Evolutionary conservation across 2,888 invertebrate species (phyloP).

Genomic region (Adelognathus sp.): DNA sequence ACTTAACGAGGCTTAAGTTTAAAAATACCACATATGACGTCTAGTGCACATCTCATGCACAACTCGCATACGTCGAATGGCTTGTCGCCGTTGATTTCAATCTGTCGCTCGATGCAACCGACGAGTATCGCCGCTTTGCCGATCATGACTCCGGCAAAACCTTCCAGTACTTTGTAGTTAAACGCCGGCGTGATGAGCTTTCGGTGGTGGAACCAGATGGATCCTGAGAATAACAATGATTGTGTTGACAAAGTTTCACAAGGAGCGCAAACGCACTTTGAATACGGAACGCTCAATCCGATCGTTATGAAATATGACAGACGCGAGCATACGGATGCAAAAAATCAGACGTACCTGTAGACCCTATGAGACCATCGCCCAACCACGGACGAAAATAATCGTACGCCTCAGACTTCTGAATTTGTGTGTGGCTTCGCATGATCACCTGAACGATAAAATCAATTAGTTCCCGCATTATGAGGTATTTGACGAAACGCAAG

Average conservation of each 20-base stretch:
- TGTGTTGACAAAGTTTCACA: not conserved
- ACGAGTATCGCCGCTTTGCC: slow-evolving; percentile 82
- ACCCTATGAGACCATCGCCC: slow-evolving; percentile 81
- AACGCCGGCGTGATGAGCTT: slow-evolving; percentile 83
- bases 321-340: not conserved
- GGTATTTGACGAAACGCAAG: too few relatives aligned
- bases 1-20: slow-evolving; percentile 73
- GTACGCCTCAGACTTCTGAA: slow-evolving; percentile 81
- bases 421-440: slow-evolving; percentile 80
- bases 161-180: slow-evolving; percentile 82
- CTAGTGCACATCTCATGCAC: slow-evolving; percentile 81
- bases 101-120: slow-evolving; percentile 65
- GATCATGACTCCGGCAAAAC: slow-evolving; percentile 81
- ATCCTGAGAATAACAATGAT: slow-evolving; percentile 68
- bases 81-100: slow-evolving; percentile 61
- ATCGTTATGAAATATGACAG: not conserved
- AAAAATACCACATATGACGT: slow-evolving; percentile 82
- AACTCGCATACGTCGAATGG: slow-evolving; percentile 82
- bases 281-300: not conserved
- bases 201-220: slow-evolving; percentile 82
- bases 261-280: too few relatives aligned
- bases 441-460: slow-evolving; percentile 70
- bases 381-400: slow-evolving; percentile 81
- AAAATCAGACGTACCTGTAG: slow-evolving; percentile 73
- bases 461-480: not conserved